Evolutionary conservation across 2,888 invertebrate species (phyloP), one percentile per base, ranked within the genome.

Genomic region (Tenthredo scrophulariae): DNA sequence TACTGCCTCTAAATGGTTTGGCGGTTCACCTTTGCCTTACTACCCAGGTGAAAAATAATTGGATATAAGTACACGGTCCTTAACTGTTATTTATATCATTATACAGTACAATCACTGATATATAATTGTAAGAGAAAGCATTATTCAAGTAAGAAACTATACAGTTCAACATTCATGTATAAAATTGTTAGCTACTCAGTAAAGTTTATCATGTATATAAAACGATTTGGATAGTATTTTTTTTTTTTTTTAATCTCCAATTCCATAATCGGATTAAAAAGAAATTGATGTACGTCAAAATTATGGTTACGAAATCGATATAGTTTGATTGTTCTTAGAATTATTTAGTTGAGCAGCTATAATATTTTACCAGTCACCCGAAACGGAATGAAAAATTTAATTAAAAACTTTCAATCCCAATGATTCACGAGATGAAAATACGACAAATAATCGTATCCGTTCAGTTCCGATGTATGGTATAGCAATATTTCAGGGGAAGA

Each of bases 1-100:
- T 67, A 67, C 67, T 33, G 67, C 67, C 29, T 33, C 67, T 67
- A 67, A 33, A 67, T 33, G 67, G 33, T 67, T 67, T 67, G 18
- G 33, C 67, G 67, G 29, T 67, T 33, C 18, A 29, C 67, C 18
- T 13, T 62, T 26, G 26, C 26, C 10, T 62, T 62, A 62, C 26
- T 62, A 62, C 62, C 26, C 10, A 13, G 62, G 62, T 62, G 62
- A 62, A 26, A 62, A 62, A 62, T 62, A 62, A 62, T 62, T 13
- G 62, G 62, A 62, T 26, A 62, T 62, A 62, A 26, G 62, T 26
- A 26, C 10, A 62, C 62, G 26, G 22, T 62, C 62, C 62, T 26
- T 62, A 26, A 62, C n/a, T n/a, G 54, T 54, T 54, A 54, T 54
- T 54, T 54, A 54, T 54, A 54, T n/a, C 54, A n/a, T 54, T 54